Conservation (phyloP, 2,113 vertebrate species). For the Phalacrocorax aristotelis region DNA sequence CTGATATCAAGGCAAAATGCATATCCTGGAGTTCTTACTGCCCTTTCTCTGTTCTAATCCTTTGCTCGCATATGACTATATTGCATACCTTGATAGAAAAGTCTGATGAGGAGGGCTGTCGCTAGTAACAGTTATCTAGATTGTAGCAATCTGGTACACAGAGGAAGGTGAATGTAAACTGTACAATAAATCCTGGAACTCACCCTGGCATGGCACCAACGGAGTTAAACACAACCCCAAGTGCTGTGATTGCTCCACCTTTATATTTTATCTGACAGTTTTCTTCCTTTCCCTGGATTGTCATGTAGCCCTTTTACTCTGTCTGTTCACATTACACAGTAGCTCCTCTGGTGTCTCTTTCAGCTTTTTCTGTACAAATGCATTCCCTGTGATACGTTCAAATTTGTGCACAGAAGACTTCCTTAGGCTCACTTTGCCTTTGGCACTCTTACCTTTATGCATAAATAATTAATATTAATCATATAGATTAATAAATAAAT, state of each 20-base stretch:
- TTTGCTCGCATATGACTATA: neutral
- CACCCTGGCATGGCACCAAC: neutral
- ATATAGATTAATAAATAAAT: neutral
- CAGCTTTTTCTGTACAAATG: conserved; percentile 42
- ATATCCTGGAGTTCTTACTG: neutral
- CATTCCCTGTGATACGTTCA: conserved; percentile 26
- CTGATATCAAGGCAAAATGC: neutral
- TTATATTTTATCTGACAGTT: conserved; percentile 47
- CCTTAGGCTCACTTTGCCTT: neutral
- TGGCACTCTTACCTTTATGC: neutral
- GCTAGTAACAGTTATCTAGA: neutral
- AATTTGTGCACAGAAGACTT: conserved; percentile 6
- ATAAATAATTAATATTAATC: neutral
- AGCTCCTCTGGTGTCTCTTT: conserved; percentile 48
- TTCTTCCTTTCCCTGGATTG: conserved; percentile 36
- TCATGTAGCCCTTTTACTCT: conserved; percentile 64
- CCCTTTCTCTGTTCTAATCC: neutral
- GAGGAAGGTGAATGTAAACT: neutral
- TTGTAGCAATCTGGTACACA: neutral
- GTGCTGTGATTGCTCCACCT: neutral
- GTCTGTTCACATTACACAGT: conserved; percentile 61
- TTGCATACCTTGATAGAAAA: neutral
- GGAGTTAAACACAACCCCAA: conserved; percentile 17
- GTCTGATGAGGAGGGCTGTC: neutral
- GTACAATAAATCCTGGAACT: neutral